Evolutionary conservation across 2,113 vertebrate species (phyloP).

Genomic region (Oryctolagus cuniculus): DNA sequence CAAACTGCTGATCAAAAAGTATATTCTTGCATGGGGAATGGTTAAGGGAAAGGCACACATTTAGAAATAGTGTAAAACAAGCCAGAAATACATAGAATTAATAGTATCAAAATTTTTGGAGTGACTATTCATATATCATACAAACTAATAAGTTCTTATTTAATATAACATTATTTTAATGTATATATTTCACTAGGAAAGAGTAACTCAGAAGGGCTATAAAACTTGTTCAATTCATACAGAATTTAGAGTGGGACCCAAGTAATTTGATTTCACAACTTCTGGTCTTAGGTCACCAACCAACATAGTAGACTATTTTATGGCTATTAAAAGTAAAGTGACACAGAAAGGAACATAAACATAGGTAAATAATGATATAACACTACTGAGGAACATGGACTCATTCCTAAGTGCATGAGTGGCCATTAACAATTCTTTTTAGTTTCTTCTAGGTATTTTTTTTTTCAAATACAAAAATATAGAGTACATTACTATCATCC

Average conservation of each 20-base stretch:
- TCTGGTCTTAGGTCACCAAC: not conserved
- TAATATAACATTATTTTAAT: constrained; percentile 1
- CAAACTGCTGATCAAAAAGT: not conserved
- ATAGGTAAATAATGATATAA: not conserved
- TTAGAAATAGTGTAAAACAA: not conserved
- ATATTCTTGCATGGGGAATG: not conserved
- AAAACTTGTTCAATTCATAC: not conserved
- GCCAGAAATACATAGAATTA: constrained; percentile 1
- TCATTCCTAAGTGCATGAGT: not conserved
- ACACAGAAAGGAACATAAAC: not conserved
- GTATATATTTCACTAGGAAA: constrained; percentile 24
- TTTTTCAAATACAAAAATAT: too few species aligned
- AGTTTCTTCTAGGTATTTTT: too few species aligned
- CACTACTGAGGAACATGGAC: not conserved
- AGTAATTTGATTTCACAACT: not conserved
- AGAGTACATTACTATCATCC: too few species aligned
- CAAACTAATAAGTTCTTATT: not conserved
- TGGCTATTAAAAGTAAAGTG: not conserved
- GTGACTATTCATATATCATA: not conserved
- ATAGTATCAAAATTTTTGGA: not conserved
- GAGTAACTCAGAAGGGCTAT: not conserved
- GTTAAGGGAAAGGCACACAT: not conserved
- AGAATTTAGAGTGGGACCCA: not conserved
- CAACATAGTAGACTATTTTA: not conserved
- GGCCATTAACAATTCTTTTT: not conserved